A percentile compares a stretch with the other conserved stretches of the same genome.
Conservation (phyloP, 2,113 vertebrate species). For the Sprattus sprattus region DNA sequence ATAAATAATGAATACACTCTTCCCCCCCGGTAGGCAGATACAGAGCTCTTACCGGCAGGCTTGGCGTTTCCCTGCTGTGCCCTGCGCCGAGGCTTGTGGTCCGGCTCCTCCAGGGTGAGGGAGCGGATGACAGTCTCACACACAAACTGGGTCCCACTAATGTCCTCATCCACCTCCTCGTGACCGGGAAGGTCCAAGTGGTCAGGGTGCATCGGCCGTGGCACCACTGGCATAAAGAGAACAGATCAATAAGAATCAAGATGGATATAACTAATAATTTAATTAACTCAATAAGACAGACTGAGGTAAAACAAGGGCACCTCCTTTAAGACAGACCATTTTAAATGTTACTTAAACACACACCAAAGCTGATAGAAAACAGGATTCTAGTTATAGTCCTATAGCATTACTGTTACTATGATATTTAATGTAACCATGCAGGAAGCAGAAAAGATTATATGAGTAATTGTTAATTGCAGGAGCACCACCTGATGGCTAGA, state of each 20-base stretch:
- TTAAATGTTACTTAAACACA: neutral
- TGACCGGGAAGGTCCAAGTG: constrained; percentile 57
- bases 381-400: neutral
- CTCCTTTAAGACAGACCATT: neutral
- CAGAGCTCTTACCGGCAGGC: constrained; percentile 70
- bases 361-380: neutral
- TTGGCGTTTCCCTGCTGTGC: constrained; percentile 56
- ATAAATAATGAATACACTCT: neutral
- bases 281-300: neutral
- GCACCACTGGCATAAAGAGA: constrained; percentile 48
- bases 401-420: neutral
- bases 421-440: neutral
- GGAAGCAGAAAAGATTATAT: neutral
- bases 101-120: constrained; percentile 90
- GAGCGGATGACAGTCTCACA: constrained; percentile 98
- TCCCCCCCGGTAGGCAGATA: neutral
- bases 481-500: neutral
- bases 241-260: neutral
- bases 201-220: constrained; percentile 53
- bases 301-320: no score
- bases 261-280: neutral
- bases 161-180: constrained; percentile 89
- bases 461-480: neutral
- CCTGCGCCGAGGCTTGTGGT: constrained; percentile 81
- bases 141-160: constrained; percentile 96